These are phyloP conservation scores for Alcis repandata DNA, from an alignment of 2,888 invertebrate species.

Conservation along the genomic window DNA sequence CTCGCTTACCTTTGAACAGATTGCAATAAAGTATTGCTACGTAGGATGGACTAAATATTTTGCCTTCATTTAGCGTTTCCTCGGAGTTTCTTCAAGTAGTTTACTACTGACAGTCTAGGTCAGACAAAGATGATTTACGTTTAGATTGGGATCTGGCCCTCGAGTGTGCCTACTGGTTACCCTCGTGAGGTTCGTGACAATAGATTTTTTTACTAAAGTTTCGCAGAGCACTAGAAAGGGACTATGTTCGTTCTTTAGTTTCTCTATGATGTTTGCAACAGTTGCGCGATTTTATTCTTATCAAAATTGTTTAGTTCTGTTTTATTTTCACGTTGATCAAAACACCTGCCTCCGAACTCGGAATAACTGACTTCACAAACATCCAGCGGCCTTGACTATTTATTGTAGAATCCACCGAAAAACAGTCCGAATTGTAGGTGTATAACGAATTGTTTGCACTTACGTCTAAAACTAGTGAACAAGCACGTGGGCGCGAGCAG, in stretches of 20 bases:
- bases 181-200: too few relatives aligned
- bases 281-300: background rate
- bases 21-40: constrained; percentile 37
- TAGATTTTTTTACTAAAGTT: too few relatives aligned
- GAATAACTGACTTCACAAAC: constrained; percentile 20
- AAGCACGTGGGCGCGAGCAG: constrained; percentile 56
- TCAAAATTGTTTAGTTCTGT: background rate
- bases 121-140: too few relatives aligned
- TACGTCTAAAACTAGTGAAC: constrained; percentile 48
- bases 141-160: too few relatives aligned
- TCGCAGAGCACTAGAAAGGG: background rate
- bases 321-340: constrained; percentile 27
- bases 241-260: too few relatives aligned
- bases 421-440: constrained; percentile 51
- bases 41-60: background rate
- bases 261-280: background rate
- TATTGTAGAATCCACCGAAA: constrained; percentile 43
- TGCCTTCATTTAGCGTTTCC: background rate
- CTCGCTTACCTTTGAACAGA: constrained; percentile 39
- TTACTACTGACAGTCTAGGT: too few relatives aligned
- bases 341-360: constrained; percentile 36
- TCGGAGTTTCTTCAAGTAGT: too few relatives aligned
- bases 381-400: constrained; percentile 24
- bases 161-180: too few relatives aligned
- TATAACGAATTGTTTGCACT: constrained; percentile 63